A percentile compares a stretch with the other conserved stretches of the same genome.
Evolutionary conservation across 2,888 invertebrate genomes (phyloP).

Genomic region (Ophioninae sp.): DNA sequence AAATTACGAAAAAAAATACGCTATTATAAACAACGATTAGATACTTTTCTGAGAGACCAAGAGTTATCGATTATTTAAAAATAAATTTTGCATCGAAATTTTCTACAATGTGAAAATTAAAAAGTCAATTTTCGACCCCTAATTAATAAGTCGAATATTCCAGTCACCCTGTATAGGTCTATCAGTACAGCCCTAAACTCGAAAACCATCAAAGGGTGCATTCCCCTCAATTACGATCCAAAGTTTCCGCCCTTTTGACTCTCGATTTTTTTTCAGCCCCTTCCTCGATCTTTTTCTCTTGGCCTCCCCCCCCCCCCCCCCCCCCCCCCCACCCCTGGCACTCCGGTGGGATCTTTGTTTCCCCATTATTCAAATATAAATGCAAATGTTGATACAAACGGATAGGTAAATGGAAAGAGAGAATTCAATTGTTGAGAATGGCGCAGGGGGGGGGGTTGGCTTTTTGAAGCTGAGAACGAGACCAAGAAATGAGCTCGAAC

Average conservation of each 20-base stretch:
- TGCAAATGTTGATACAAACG: constrained; percentile 82
- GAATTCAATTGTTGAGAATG: constrained; percentile 79
- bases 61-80: too few relatives aligned
- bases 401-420: constrained; percentile 81
- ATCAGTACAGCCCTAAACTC: too few relatives aligned
- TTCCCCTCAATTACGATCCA: background rate
- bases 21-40: too few relatives aligned
- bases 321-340: constrained; percentile 31
- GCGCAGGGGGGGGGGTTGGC: constrained; percentile 63
- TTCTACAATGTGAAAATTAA: too few relatives aligned
- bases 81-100: too few relatives aligned
- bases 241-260: constrained; percentile 18
- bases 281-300: constrained; percentile 19
- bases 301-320: constrained; percentile 24
- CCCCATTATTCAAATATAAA: constrained; percentile 81
- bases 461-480: constrained; percentile 41
- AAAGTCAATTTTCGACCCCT: too few relatives aligned
- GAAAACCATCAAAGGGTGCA: constrained; percentile 24
- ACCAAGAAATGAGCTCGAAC: constrained; percentile 20
- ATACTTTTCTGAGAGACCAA: too few relatives aligned
- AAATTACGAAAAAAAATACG: too few relatives aligned
- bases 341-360: constrained; percentile 76
- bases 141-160: too few relatives aligned
- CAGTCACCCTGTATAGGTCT: too few relatives aligned
- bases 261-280: background rate